Evolutionary conservation across 2,113 vertebrate species (phyloP).

Genomic region (Mus pahari): DNA sequence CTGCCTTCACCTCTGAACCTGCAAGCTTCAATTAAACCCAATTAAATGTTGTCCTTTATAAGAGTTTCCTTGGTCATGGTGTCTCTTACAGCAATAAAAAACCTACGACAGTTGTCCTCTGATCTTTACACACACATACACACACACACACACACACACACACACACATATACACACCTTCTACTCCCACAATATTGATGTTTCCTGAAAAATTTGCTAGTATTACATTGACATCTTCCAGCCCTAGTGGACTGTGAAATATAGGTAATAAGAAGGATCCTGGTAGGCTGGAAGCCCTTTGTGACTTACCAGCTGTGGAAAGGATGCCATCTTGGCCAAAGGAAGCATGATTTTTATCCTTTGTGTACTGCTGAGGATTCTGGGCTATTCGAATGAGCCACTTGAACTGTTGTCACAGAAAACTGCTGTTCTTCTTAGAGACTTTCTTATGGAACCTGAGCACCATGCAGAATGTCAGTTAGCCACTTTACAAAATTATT

Average conservation of each 20-base stretch:
- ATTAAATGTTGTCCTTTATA: too few species aligned
- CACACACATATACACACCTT: background rate
- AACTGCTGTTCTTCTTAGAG: background rate
- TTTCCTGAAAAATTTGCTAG: background rate
- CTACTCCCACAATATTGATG: background rate
- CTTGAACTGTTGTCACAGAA: background rate
- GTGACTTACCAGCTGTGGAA: background rate
- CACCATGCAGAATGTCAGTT: background rate
- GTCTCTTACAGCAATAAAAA: too few species aligned
- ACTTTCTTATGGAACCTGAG: background rate
- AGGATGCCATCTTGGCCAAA: background rate
- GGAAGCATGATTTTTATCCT: conserved; percentile 1
- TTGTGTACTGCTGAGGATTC: background rate
- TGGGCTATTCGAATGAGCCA: background rate
- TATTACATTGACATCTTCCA: background rate
- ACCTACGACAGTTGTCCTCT: background rate
- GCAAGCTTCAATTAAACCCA: too few species aligned
- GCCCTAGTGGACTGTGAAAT: background rate
- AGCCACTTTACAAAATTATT: background rate
- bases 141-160: too few species aligned
- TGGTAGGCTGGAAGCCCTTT: background rate
- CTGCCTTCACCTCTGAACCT: too few species aligned
- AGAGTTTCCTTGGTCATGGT: too few species aligned
- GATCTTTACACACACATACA: background rate
- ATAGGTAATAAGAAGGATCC: background rate